Conservation (phyloP, 2,113 vertebrate species). For the Oreochromis spilurus region DNA sequence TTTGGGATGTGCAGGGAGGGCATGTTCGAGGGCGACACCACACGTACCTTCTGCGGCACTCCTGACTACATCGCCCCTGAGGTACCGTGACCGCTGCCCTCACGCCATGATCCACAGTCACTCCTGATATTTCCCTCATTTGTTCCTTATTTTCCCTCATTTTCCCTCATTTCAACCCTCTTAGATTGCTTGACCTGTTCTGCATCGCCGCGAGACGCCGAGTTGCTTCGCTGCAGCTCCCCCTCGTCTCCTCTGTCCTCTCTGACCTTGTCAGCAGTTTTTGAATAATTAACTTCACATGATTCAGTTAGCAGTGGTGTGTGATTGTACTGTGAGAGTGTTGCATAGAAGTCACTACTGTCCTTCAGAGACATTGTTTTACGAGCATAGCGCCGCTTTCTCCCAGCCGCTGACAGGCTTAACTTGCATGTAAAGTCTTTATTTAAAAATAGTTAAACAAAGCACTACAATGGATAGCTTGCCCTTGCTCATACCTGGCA, state of each 20-base stretch:
- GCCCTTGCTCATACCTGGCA: background rate
- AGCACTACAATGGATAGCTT: background rate
- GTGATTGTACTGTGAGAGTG: background rate
- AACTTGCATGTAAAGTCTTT: background rate
- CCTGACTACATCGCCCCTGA: slow-evolving; percentile 91
- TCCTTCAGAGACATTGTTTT: slow-evolving; percentile 33
- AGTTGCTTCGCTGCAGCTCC: background rate
- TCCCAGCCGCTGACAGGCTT: background rate
- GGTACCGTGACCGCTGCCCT: slow-evolving; percentile 58
- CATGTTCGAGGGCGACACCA: slow-evolving; percentile 79
- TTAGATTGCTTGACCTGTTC: slow-evolving; percentile 29
- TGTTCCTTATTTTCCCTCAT: background rate
- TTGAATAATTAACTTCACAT: slow-evolving; percentile 58
- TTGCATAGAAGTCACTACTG: background rate
- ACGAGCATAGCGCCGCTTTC: background rate
- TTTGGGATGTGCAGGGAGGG: slow-evolving; percentile 93
- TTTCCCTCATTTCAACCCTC: background rate
- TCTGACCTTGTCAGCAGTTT: slow-evolving; percentile 61
- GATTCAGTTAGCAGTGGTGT: slow-evolving; percentile 54
- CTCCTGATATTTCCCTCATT: background rate
- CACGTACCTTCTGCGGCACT: slow-evolving; percentile 87
- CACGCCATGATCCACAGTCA: background rate
- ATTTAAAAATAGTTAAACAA: background rate
- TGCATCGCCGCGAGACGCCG: background rate
- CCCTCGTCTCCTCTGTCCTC: slow-evolving; percentile 22